Percentiles rank a stretch among this genome's conserved stretches.
Conservation (phyloP, 2,888 invertebrate species). For the Taenaris catops region DNA sequence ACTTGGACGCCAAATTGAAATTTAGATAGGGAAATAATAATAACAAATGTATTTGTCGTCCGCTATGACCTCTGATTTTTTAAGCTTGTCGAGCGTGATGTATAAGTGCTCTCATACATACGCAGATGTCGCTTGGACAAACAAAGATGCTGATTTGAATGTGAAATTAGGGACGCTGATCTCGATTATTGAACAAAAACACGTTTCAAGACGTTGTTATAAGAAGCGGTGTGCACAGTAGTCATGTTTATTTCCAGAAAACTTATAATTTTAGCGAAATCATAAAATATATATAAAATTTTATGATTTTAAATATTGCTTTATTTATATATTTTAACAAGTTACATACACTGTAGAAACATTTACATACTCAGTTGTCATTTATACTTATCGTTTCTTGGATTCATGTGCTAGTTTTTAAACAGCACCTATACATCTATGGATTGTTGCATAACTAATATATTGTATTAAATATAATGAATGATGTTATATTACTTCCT, state of each 20-base stretch:
- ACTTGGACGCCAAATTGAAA: slow-evolving; percentile 63
- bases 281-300: no score
- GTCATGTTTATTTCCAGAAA: slow-evolving; percentile 6
- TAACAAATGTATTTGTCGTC: slow-evolving; percentile 65
- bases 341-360: no score
- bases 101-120: slow-evolving; percentile 59
- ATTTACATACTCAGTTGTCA: no score
- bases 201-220: slow-evolving; percentile 31
- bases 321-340: no score
- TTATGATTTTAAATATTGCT: no score
- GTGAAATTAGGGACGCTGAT: slow-evolving; percentile 57
- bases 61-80: slow-evolving; percentile 59
- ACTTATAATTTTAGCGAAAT: no score
- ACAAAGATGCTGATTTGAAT: slow-evolving; percentile 68
- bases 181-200: slow-evolving; percentile 58
- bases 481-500: no score
- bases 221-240: slow-evolving; percentile 12
- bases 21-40: slow-evolving; percentile 66
- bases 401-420: no score
- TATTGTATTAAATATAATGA: no score
- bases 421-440: no score
- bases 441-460: no score
- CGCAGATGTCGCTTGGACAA: slow-evolving; percentile 61
- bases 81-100: slow-evolving; percentile 43
- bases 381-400: no score